Evolutionary conservation across 2,888 invertebrate species (phyloP).

Genomic region (Lepidocyrtoides sp.): DNA sequence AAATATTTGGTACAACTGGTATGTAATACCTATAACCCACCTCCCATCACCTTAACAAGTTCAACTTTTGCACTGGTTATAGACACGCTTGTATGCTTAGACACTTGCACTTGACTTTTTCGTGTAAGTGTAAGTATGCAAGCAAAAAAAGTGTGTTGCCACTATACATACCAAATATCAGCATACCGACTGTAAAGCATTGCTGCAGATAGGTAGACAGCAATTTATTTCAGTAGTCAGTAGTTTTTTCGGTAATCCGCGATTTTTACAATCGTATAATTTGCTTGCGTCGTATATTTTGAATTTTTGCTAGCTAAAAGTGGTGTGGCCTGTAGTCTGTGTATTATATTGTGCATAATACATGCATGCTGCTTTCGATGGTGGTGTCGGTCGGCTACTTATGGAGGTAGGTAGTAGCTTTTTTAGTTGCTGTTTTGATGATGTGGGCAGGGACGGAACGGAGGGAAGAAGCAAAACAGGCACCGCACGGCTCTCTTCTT

Average conservation of each 20-base stretch:
- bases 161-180: neutral
- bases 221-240: conserved; percentile 12
- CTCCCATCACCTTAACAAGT: neutral
- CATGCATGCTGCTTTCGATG: neutral
- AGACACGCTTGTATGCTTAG: conserved; percentile 48
- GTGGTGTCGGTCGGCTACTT: neutral
- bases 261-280: conserved; percentile 15
- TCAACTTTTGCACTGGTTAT: conserved; percentile 26
- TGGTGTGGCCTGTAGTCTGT: neutral
- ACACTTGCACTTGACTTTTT: conserved; percentile 58
- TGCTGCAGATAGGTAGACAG: neutral
- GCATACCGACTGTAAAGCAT: neutral
- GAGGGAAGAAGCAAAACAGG: conserved; percentile 20
- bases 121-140: neutral
- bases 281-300: neutral
- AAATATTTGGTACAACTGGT: neutral
- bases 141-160: neutral
- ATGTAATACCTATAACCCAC: neutral
- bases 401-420: neutral
- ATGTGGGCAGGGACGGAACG: conserved; percentile 6
- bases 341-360: neutral
- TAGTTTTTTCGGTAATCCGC: conserved; percentile 7
- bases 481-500: neutral
- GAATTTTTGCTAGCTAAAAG: neutral
- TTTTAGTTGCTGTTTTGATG: neutral